Conservation (phyloP, 2,113 vertebrate genomes). For the Bucco capensis region DNA sequence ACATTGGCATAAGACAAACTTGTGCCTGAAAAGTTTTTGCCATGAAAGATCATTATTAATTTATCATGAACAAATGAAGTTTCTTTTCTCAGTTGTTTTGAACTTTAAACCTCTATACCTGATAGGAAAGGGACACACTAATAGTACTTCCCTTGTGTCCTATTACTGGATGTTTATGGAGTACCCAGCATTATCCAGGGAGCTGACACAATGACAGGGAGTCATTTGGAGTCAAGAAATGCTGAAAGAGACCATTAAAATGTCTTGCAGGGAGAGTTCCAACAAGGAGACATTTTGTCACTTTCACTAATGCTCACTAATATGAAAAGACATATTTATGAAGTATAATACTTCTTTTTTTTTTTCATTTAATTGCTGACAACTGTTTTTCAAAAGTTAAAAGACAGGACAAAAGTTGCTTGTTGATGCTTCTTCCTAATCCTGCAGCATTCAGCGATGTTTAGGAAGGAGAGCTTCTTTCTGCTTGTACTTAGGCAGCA, state of each 20-base stretch:
- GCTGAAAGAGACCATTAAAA: conserved; percentile 81
- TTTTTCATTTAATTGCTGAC: conserved; percentile 35
- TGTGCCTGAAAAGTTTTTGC: conserved; percentile 53
- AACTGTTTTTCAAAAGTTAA: conserved; percentile 1
- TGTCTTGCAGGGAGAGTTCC: conserved; percentile 69
- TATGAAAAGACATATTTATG: conserved; percentile 37
- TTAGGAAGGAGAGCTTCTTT: background rate
- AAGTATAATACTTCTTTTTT: background rate
- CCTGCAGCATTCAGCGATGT: background rate
- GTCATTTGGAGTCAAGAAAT: conserved; percentile 81
- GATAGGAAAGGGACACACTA: conserved; percentile 75
- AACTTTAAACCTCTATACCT: conserved; percentile 79
- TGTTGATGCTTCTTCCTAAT: conserved; percentile 1
- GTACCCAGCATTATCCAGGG: conserved; percentile 74
- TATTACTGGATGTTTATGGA: conserved; percentile 84
- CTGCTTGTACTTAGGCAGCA: background rate
- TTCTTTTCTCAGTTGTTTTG: conserved; percentile 77
- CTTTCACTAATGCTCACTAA: conserved; percentile 55
- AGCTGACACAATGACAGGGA: conserved; percentile 81
- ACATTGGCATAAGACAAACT: conserved; percentile 28
- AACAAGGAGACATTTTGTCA: conserved; percentile 60
- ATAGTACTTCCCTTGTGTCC: conserved; percentile 80
- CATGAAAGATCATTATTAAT: conserved; percentile 75
- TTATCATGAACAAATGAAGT: conserved; percentile 80
- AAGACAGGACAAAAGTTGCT: background rate